Percentiles rank a stretch among this genome's conserved stretches.
Evolutionary conservation across 1,140 invertebrate genomes (phyloP).

Genomic region (Heliconius nattereri): DNA sequence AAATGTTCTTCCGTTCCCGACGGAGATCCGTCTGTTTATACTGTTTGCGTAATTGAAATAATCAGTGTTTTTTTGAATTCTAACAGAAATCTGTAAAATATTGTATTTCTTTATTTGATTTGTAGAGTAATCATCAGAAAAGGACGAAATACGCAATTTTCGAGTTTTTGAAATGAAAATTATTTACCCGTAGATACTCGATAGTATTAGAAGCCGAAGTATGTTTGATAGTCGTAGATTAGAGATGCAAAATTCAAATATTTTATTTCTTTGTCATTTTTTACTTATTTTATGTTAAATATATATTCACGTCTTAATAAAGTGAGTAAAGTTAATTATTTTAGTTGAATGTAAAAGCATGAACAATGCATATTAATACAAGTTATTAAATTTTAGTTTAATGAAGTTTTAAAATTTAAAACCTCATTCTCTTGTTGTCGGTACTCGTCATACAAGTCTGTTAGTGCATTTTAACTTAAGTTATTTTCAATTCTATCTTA

Average conservation of each 20-base stretch:
- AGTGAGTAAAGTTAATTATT: too few relatives aligned
- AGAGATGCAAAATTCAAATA: too few relatives aligned
- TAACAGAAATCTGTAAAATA: neutral
- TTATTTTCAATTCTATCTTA: conserved; percentile 31
- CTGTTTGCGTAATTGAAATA: conserved; percentile 39
- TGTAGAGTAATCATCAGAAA: neutral
- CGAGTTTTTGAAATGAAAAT: too few relatives aligned
- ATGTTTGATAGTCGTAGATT: too few relatives aligned
- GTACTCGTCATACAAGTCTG: neutral
- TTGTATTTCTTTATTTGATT: neutral
- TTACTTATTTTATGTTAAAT: too few relatives aligned
- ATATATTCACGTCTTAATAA: too few relatives aligned
- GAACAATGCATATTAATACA: neutral
- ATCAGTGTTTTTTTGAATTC: conserved; percentile 34
- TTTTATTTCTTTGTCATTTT: too few relatives aligned
- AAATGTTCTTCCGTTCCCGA: conserved; percentile 42
- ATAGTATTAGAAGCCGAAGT: too few relatives aligned
- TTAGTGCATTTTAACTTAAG: conserved; percentile 32
- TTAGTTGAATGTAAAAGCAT: too few relatives aligned
- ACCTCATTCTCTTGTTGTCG: neutral
- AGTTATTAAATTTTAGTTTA: neutral
- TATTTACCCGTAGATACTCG: too few relatives aligned
- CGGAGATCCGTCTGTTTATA: conserved; percentile 47
- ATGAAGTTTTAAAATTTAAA: neutral
- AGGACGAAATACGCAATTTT: neutral